Percentiles rank a stretch among this genome's conserved stretches.
Conservation (phyloP, 2,797 vertebrate species). For the Neostethus bicornis region DNA sequence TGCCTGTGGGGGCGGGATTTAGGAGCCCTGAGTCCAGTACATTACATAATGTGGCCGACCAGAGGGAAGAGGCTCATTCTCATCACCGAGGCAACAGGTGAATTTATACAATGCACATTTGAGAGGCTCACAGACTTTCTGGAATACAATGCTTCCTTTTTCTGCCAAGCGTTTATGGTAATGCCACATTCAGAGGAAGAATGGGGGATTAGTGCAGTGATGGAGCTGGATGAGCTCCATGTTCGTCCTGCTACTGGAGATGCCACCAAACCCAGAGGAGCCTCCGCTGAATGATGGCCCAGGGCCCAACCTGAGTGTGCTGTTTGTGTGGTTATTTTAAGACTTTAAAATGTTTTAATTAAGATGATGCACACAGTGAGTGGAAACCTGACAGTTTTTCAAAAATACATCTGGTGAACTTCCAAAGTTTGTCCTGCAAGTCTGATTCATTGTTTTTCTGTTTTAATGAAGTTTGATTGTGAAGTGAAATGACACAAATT, state of each 20-base stretch:
- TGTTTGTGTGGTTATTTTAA: neutral
- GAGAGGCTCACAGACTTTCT: slow-evolving; percentile 63
- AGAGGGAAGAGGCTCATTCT: slow-evolving; percentile 46
- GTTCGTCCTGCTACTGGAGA: slow-evolving; percentile 35
- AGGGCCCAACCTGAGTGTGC: neutral
- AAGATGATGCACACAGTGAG: neutral
- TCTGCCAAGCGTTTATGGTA: slow-evolving; percentile 75
- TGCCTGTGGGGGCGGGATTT: slow-evolving; percentile 33
- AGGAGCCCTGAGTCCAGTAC: slow-evolving; percentile 45
- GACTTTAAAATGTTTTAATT: slow-evolving; percentile 12
- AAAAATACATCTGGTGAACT: neutral
- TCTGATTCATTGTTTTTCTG: neutral
- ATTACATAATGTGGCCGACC: slow-evolving; percentile 58
- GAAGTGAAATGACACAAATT: neutral
- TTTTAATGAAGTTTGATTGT: neutral
- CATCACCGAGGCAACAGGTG: slow-evolving; percentile 69
- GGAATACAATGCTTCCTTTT: slow-evolving; percentile 58
- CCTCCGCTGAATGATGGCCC: slow-evolving; percentile 10
- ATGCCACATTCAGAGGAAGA: slow-evolving; percentile 72
- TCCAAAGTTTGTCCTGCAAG: neutral
- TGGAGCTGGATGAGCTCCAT: slow-evolving; percentile 70
- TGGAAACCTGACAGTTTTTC: neutral
- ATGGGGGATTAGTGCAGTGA: slow-evolving; percentile 70
- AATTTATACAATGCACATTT: slow-evolving; percentile 62
- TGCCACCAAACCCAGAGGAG: slow-evolving; percentile 24